A percentile compares a stretch with the other conserved stretches of the same genome.
Conservation (phyloP, 2,888 invertebrate species). For the Omphaloscelis lunosa region DNA sequence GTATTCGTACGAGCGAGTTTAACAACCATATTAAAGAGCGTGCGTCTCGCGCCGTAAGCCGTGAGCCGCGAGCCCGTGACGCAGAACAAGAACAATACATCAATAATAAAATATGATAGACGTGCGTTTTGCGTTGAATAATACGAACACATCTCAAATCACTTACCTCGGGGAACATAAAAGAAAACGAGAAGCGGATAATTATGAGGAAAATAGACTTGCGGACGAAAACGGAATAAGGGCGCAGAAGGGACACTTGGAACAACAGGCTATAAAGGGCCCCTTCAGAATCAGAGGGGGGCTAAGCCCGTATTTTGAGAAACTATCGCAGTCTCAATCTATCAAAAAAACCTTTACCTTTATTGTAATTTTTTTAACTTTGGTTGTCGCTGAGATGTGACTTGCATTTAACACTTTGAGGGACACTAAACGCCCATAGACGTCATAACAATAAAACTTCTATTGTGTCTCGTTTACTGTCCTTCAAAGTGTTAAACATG, state of each 20-base stretch:
- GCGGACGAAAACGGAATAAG: neutral
- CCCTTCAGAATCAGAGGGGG: no score
- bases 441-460: no score
- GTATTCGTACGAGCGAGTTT: constrained; percentile 2
- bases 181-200: constrained; percentile 20
- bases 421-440: no score
- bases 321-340: neutral
- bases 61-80: neutral
- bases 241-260: neutral
- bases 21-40: neutral
- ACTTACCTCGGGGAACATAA: constrained; percentile 12
- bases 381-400: neutral
- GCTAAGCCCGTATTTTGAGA: no score
- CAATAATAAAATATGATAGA: constrained; percentile 8
- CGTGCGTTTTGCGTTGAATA: neutral
- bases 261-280: neutral
- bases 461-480: no score
- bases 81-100: neutral
- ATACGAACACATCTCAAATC: constrained; percentile 23
- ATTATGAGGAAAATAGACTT: constrained; percentile 25
- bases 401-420: no score
- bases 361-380: no score
- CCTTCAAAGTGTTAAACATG: no score
- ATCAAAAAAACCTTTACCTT: neutral
- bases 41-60: neutral